These are phyloP conservation scores for Sesamia nonagrioides DNA, from an alignment of 1,140 invertebrate species.

Conservation along the genomic window DNA sequence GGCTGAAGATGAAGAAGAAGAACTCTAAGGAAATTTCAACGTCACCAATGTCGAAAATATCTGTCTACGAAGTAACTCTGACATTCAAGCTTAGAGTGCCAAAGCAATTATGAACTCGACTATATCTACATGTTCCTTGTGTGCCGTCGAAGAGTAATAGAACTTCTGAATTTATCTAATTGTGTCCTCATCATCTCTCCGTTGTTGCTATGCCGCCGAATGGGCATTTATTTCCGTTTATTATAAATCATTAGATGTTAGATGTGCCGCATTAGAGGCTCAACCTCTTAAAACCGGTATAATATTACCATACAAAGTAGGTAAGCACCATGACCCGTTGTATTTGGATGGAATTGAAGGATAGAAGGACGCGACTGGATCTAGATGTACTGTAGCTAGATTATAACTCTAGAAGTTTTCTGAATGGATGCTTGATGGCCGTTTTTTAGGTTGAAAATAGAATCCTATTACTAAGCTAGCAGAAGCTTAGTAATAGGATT, in stretches of 20 bases:
- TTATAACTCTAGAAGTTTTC: too few relatives aligned
- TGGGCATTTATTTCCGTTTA: constrained; percentile 47
- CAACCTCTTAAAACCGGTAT: constrained; percentile 13
- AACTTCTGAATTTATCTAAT: background rate
- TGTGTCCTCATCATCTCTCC: background rate
- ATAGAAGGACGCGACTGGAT: background rate
- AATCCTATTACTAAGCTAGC: too few relatives aligned
- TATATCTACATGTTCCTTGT: too few relatives aligned
- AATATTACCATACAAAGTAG: constrained; percentile 18
- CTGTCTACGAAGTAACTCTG: too few relatives aligned
- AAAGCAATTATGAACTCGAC: too few relatives aligned
- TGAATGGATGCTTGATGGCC: too few relatives aligned
- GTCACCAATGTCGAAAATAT: too few relatives aligned
- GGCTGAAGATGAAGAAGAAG: background rate
- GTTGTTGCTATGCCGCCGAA: constrained; percentile 36
- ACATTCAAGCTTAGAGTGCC: too few relatives aligned
- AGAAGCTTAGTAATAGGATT: too few relatives aligned
- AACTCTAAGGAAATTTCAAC: too few relatives aligned
- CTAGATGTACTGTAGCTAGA: background rate
- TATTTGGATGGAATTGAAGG: background rate
- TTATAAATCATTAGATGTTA: constrained; percentile 43
- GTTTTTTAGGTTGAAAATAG: too few relatives aligned
- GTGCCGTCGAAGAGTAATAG: background rate
- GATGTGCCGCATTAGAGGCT: constrained; percentile 30
- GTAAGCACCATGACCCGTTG: constrained; percentile 37